These are phyloP conservation scores for Hippocampus mohnikei DNA, from an alignment of 2,113 vertebrate genomes.

Conservation along the genomic window DNA sequence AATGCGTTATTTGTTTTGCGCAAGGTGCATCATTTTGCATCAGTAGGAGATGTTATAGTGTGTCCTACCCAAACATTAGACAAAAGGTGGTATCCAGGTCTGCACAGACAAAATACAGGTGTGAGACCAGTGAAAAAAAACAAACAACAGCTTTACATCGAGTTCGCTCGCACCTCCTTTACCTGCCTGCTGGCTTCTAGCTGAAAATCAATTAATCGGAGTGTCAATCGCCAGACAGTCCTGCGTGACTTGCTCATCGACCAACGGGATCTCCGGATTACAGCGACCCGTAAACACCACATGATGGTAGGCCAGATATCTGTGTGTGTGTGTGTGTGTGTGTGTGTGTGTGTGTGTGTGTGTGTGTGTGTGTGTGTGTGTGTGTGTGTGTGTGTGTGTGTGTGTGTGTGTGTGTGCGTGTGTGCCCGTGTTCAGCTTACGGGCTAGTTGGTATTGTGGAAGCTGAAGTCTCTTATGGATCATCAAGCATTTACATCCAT, in stretches of 20 bases:
- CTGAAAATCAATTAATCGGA: slow-evolving; percentile 6
- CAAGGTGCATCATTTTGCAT: no score
- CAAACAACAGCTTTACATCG: background rate
- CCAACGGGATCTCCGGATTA: slow-evolving; percentile 4
- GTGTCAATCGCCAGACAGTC: slow-evolving; percentile 4
- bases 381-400: background rate
- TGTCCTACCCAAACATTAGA: no score
- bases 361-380: background rate
- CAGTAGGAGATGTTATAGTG: no score
- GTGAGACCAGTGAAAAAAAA: background rate
- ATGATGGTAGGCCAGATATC: background rate
- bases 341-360: background rate
- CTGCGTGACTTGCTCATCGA: slow-evolving; percentile 7
- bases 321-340: background rate
- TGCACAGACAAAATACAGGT: background rate
- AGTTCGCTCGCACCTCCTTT: background rate
- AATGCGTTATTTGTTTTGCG: no score
- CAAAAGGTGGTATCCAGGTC: background rate
- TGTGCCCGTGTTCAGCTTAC: background rate
- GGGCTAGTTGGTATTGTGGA: background rate
- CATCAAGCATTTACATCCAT: background rate
- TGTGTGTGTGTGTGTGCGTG: background rate
- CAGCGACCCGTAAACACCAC: slow-evolving; percentile 8
- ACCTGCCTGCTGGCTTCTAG: slow-evolving; percentile 4
- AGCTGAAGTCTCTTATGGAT: background rate